phyloP scores from a whole-genome alignment of 2,113 vertebrate species.

The Hiodon alosoides region DNA sequence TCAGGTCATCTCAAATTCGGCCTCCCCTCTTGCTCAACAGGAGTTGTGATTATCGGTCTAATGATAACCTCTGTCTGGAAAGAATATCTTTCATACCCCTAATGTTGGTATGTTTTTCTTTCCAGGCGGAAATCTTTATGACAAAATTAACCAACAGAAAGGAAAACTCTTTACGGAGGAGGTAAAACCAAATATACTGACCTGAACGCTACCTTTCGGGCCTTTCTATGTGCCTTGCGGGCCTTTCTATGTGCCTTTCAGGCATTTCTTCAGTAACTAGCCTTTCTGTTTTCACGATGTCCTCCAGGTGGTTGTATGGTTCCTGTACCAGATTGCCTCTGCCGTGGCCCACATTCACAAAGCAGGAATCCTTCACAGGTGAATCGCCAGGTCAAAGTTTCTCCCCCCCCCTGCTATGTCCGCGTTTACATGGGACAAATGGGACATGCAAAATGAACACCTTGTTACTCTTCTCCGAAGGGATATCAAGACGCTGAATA shows the following conservation, averaged over 20 bases:
- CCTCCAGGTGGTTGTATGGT: constrained; percentile 88
- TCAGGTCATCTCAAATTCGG: too few species aligned
- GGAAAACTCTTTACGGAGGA: constrained; percentile 84
- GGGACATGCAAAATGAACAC: background rate
- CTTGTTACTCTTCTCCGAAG: constrained; percentile 50
- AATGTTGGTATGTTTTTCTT: constrained; percentile 20
- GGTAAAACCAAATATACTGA: constrained; percentile 55
- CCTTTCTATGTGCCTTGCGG: too few species aligned
- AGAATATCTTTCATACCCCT: background rate
- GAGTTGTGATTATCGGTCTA: background rate
- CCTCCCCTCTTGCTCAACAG: too few species aligned
- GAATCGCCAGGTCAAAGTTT: background rate
- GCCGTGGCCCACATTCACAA: constrained; percentile 94
- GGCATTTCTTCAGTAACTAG: too few species aligned
- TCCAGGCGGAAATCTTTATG: constrained; percentile 92
- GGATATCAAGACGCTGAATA: constrained; percentile 98
- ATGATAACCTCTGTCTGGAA: background rate
- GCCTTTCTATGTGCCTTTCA: too few species aligned
- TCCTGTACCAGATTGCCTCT: constrained; percentile 92
- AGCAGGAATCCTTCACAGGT: constrained; percentile 95
- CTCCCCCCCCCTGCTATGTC: too few species aligned
- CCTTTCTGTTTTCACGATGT: constrained; percentile 25
- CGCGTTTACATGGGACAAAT: background rate
- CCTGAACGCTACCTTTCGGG: too few species aligned
- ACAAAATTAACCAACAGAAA: constrained; percentile 90